These are phyloP conservation scores for Ptiloglossa arizonensis DNA, from an alignment of 1,140 invertebrate genomes.

Conservation along the genomic window DNA sequence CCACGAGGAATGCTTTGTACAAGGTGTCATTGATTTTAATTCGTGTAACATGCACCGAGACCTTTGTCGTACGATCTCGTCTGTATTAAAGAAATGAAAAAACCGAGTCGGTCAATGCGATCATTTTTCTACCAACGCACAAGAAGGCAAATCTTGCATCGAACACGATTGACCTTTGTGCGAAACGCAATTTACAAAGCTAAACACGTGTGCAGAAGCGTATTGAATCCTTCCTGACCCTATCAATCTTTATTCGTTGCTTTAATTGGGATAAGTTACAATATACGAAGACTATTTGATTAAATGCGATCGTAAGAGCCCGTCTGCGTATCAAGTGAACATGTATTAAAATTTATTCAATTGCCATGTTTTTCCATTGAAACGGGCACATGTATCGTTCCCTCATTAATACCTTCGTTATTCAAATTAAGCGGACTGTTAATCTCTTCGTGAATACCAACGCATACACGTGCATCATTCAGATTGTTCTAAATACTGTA, in stretches of 20 bases:
- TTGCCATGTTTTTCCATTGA: neutral
- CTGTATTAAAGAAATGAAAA: slow-evolving; percentile 21
- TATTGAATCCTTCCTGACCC: slow-evolving; percentile 26
- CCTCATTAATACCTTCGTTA: too few relatives aligned
- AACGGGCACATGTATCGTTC: neutral
- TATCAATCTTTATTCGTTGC: slow-evolving; percentile 24
- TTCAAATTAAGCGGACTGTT: too few relatives aligned
- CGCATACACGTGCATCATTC: too few relatives aligned
- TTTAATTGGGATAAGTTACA: slow-evolving; percentile 36
- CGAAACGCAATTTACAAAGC: slow-evolving; percentile 28
- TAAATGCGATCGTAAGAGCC: neutral
- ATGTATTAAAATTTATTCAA: slow-evolving; percentile 12
- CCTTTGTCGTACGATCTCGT: neutral
- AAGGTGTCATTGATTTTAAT: slow-evolving; percentile 26
- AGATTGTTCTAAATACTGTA: too few relatives aligned
- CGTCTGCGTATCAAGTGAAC: neutral
- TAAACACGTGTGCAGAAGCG: slow-evolving; percentile 25
- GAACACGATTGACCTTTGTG: slow-evolving; percentile 27
- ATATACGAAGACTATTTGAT: slow-evolving; percentile 30
- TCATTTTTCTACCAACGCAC: neutral
- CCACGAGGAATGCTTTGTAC: neutral
- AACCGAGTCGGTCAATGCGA: neutral
- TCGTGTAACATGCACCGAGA: neutral
- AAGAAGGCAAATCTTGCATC: slow-evolving; percentile 12
- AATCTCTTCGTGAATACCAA: too few relatives aligned